A percentile compares a stretch with the other conserved stretches of the same genome.
Evolutionary conservation across 2,888 invertebrate species (phyloP).

Genomic region (Drosophila picticornis): DNA sequence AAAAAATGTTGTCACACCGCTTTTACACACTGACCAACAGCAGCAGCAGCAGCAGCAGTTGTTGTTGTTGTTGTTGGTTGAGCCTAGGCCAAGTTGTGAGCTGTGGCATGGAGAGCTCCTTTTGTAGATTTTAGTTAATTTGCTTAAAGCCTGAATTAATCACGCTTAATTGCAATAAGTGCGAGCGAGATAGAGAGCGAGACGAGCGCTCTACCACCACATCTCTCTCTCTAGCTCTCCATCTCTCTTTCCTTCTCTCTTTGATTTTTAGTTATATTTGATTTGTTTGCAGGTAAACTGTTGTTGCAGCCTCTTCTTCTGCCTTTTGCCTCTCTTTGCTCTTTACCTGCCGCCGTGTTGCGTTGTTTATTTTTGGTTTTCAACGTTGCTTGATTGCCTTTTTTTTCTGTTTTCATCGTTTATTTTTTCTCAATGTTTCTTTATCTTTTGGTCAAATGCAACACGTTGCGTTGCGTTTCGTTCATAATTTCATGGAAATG

Average conservation of each 20-base stretch:
- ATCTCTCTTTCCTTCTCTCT: neutral
- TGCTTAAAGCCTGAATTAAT: constrained; percentile 80
- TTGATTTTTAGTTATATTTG: constrained; percentile 64
- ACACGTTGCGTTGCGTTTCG: constrained; percentile 70
- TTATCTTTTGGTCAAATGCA: constrained; percentile 78
- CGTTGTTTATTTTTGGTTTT: constrained; percentile 79
- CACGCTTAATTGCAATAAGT: constrained; percentile 76
- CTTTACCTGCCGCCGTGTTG: constrained; percentile 54
- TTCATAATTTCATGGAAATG: constrained; percentile 80
- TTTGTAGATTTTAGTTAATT: constrained; percentile 73
- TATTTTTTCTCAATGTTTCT: constrained; percentile 45
- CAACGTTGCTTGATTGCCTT: constrained; percentile 76
- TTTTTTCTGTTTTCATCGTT: constrained; percentile 34
- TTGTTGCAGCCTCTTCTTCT: constrained; percentile 70
- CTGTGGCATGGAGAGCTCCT: constrained; percentile 42
- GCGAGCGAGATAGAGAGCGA: neutral
- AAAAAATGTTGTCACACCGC: constrained; percentile 83
- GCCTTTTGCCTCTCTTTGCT: constrained; percentile 50
- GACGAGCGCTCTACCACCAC: neutral
- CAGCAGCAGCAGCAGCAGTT: constrained; percentile 15
- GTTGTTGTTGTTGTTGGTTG: constrained; percentile 24
- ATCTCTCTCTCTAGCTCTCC: neutral
- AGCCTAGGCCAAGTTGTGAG: constrained; percentile 50
- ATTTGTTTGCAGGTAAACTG: constrained; percentile 65
- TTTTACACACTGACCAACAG: constrained; percentile 74